Evolutionary conservation across 2,797 vertebrate genomes (phyloP).

Genomic region (Aplochiton taeniatus): DNA sequence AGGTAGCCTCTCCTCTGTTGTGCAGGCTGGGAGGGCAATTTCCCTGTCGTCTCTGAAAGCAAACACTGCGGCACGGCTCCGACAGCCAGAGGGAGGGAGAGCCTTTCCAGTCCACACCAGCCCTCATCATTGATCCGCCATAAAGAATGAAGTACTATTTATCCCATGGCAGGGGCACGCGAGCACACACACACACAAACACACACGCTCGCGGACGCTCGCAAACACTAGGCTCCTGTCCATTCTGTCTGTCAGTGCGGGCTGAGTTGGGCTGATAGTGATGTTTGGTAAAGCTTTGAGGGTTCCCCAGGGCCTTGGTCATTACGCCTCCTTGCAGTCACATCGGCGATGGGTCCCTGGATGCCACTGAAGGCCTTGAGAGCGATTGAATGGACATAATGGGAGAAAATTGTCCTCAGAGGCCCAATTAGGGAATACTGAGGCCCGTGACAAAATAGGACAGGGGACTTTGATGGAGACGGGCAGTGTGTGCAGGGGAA

Average conservation of each 20-base stretch:
- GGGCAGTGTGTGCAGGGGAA: slow-evolving; percentile 25
- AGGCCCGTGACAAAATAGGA: slow-evolving; percentile 48
- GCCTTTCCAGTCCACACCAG: slow-evolving; percentile 1
- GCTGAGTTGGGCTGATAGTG: slow-evolving; percentile 14
- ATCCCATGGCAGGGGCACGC: slow-evolving; percentile 22
- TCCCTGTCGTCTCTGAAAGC: slow-evolving; percentile 27
- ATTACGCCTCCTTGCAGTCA: slow-evolving; percentile 48
- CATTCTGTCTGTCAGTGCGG: too few relatives aligned
- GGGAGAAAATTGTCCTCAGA: slow-evolving; percentile 49
- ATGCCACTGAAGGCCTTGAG: slow-evolving; percentile 30
- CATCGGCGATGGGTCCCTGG: slow-evolving; percentile 35
- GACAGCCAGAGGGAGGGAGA: background rate
- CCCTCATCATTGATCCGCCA: slow-evolving; percentile 20
- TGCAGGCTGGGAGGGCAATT: slow-evolving; percentile 26
- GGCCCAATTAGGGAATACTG: slow-evolving; percentile 57
- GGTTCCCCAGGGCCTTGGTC: slow-evolving; percentile 23
- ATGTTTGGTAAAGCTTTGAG: slow-evolving; percentile 38
- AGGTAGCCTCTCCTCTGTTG: slow-evolving; percentile 19
- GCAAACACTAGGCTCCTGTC: background rate
- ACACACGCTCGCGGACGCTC: background rate
- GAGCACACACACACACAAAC: background rate
- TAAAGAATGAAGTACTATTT: slow-evolving; percentile 27
- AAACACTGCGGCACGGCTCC: slow-evolving; percentile 16
- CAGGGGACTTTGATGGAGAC: slow-evolving; percentile 39
- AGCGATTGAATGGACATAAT: slow-evolving; percentile 50